Conservation (phyloP, 1,140 invertebrate species). For the Caenorhabditis inopinata region DNA sequence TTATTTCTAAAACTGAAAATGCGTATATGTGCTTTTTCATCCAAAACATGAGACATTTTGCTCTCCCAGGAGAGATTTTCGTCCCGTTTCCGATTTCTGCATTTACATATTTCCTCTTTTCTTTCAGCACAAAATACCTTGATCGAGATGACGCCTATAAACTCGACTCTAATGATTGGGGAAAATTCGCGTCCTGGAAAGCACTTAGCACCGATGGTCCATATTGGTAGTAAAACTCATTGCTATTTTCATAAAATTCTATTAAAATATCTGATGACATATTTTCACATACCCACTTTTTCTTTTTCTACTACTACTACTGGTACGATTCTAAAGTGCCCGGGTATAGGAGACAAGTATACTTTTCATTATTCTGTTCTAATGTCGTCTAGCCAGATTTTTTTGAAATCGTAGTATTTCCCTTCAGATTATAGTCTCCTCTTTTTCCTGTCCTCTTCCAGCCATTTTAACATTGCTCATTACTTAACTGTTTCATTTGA, state of each 20-base stretch:
- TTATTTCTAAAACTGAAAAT: too few species aligned
- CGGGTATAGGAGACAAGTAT: slow-evolving; percentile 16
- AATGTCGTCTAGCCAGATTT: not conserved
- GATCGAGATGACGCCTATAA: slow-evolving; percentile 69
- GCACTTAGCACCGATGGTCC: slow-evolving; percentile 74
- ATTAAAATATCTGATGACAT: not conserved
- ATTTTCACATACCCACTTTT: slow-evolving; percentile 12
- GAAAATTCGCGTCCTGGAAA: slow-evolving; percentile 76
- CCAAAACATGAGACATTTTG: too few species aligned
- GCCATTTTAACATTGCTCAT: not conserved
- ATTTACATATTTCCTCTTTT: not conserved
- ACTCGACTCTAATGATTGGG: slow-evolving; percentile 71
- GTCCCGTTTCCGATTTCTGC: too few species aligned
- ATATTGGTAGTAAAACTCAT: slow-evolving; percentile 73
- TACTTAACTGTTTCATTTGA: not conserved
- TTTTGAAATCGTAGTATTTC: not conserved
- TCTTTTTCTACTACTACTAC: slow-evolving; percentile 23
- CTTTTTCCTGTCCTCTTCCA: not conserved
- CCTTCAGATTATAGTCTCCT: not conserved
- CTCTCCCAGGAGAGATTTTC: too few species aligned
- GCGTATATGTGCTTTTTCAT: too few species aligned
- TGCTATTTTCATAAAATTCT: not conserved
- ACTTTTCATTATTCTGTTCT: not conserved
- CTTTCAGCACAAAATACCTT: slow-evolving; percentile 57
- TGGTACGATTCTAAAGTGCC: slow-evolving; percentile 32